Evolutionary conservation across 2,797 vertebrate genomes (phyloP).

Genomic region (Threskiornis aethiopicus): DNA sequence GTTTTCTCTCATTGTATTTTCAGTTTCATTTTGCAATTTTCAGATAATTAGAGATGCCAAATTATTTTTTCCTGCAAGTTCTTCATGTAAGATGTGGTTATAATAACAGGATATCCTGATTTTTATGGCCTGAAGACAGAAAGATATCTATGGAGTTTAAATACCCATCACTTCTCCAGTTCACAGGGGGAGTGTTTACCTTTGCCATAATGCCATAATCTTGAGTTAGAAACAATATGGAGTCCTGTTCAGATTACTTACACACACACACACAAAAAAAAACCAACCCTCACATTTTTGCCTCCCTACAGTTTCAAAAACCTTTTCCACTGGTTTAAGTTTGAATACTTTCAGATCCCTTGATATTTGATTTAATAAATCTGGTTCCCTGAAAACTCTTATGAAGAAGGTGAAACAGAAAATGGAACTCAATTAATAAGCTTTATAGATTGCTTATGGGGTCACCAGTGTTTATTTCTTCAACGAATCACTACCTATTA

Average conservation of each 20-base stretch:
- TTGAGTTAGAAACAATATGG: not conserved
- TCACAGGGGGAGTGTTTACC: not conserved
- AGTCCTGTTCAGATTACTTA: not conserved
- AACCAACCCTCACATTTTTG: not conserved
- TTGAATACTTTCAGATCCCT: not conserved
- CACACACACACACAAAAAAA: not conserved
- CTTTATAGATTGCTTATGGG: not conserved
- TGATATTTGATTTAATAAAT: slow-evolving; percentile 3
- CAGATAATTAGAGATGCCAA: not conserved
- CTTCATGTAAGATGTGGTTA: not conserved
- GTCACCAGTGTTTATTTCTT: not conserved
- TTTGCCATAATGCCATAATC: not conserved
- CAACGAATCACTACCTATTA: not conserved
- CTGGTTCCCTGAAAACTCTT: not conserved
- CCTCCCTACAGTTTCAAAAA: not conserved
- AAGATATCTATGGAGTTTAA: not conserved
- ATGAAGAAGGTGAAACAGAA: not conserved
- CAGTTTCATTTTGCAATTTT: not conserved
- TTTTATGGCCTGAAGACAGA: not conserved
- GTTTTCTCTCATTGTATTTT: not conserved
- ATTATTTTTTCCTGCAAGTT: not conserved
- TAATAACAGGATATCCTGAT: not conserved
- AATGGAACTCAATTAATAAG: not conserved
- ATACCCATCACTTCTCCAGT: not conserved
- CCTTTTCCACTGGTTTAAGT: not conserved